Base-by-base conservation (phyloP, 2,888 invertebrate species). In the Aleiodes testaceus region DNA sequence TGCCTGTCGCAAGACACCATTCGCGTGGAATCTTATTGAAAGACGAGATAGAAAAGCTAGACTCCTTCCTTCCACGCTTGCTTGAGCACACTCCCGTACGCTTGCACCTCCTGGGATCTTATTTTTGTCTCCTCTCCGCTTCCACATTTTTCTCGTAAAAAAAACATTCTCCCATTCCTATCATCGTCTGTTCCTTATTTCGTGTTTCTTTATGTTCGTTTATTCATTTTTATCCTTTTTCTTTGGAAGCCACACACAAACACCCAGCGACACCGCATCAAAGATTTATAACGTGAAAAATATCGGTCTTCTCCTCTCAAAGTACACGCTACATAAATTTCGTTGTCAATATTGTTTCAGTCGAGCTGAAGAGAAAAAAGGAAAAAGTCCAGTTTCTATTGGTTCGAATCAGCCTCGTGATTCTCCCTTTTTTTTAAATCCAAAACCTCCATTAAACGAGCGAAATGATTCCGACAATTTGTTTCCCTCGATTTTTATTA, bases 11-110 rank as follows among this genome's bases (percentile, higher is more conserved):
- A 20, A 42, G 16, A 59, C 59, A 59, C 42, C 59, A 42, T 42
- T 59, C 59, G 59, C 59, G 59, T 59, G 59, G 59, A 59, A 59
- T 59, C 59, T 59, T 59, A 59, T 59, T 59, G 59, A 59, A 59
- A 59, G 59, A 18, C 42, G 36, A 59, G 59, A 59, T 59, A 59
- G 59, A 42, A 42, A 59, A n/a, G 59, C 16, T 18, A 59, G 59
- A 59, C 59, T 59, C 42, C 18, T 59, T 42, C 42, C 42, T 59
- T 59, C 59, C 59, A 59, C 36, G 59, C 59, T 59, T 59, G 59
- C 59, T 59, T 59, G 55, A 55, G 36, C 55, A 59, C 42, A 36
- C 36, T 53, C 53, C 36, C 42, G 9, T 5, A 16, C 14, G 18
- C 42, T 36, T 42, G 42, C 59, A 59, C 59, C 59, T 59, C 59